These are phyloP conservation scores for Centropyge bicolor DNA, from an alignment of 2,797 vertebrate species.

Conservation along the genomic window DNA sequence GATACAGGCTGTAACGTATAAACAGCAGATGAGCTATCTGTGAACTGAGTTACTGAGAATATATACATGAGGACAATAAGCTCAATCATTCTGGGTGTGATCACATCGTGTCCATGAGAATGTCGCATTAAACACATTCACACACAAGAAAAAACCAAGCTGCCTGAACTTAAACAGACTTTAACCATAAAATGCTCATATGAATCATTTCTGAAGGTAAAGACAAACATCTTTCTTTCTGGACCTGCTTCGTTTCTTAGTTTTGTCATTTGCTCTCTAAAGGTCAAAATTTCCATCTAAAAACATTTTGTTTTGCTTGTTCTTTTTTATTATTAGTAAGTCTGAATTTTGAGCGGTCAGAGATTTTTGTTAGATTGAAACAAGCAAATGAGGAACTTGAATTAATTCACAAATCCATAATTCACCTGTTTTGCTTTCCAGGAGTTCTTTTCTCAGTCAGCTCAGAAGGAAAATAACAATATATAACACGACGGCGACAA, in stretches of 20 bases:
- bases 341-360: slow-evolving; percentile 1
- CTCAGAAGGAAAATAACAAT: slow-evolving; percentile 10
- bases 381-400: slow-evolving; percentile 8
- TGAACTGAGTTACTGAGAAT: not conserved
- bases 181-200: not conserved
- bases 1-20: not conserved
- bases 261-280: not conserved
- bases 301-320: slow-evolving; percentile 1
- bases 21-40: not conserved
- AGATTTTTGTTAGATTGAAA: slow-evolving; percentile 7
- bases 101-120: not conserved
- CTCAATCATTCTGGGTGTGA: not conserved
- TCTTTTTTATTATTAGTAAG: not conserved
- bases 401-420: slow-evolving; percentile 48
- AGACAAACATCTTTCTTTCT: not conserved
- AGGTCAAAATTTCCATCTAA: not conserved
- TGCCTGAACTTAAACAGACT: not conserved
- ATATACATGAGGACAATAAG: not conserved
- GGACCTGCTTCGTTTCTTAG: not conserved
- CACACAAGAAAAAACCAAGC: too few relatives aligned
- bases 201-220: not conserved
- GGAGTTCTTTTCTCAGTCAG: not conserved
- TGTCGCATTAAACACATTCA: too few relatives aligned
- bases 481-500: not conserved
- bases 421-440: slow-evolving; percentile 37